Base-by-base conservation (phyloP, 1,140 invertebrate genomes). In the Caerostris extrusa region DNA sequence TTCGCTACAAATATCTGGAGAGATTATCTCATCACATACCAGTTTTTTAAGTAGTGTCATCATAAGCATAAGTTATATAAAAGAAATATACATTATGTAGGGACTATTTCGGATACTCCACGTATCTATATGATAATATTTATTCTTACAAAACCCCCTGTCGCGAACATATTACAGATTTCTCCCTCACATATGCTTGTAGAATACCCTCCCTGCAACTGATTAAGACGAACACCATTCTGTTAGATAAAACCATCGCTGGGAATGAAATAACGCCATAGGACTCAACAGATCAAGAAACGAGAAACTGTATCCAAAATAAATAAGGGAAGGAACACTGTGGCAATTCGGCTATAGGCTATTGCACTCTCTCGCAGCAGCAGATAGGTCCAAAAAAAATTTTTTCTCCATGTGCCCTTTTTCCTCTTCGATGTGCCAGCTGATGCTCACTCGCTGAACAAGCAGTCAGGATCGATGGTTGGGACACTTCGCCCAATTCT, bases 391-490 rank as follows among this genome's bases (percentile, higher is more conserved):
- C 50, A 67, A 60, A 88, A n/a, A 34, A 34, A 34, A 34, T 34
- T 55, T 88, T 87, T 14, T 64, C 53, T 85, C 58, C 71, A 77
- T 50, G 34, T 77, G 12, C 71, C 71, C 50, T 85, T 64, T 88
- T 57, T 88, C 50, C 58, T 57, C n/a, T 88, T 34, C 7, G 34
- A 88, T 64, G 86, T 88, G 86, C 86, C 86, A 88, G 86, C 86
- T 88, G 86, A 88, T 88, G 86, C 86, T 88, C 86, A 64, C 60
- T 64, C 86, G 86, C 60, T 88, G 86, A 88, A 88, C 86, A 88
- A 88, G 86, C 58, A 88, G 14, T 55, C 14, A 57, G 86, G 61
- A 88, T 88, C 86, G 61, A 88, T 88, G 61, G 50, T 50, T 64
- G 34, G 50, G 86, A 88, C 58, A 88, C 86, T 64, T 88, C 19